Conservation (phyloP, 2,888 invertebrate species). For the Meghimatium bilineatum region DNA sequence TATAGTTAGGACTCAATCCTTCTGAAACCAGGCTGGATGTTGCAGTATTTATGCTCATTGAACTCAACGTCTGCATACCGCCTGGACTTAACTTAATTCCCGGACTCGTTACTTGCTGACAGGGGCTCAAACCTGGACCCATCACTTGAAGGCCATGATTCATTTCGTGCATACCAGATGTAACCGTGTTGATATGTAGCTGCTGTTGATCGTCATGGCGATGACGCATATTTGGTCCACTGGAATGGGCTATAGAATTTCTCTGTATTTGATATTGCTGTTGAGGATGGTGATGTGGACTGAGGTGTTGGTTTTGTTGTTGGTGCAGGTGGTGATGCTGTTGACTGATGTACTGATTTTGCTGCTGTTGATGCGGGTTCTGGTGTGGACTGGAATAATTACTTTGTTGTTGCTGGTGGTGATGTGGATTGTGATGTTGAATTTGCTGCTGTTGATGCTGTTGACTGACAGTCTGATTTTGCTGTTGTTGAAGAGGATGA, state of each 20-base stretch:
- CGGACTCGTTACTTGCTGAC: slow-evolving; percentile 27
- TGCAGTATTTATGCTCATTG: slow-evolving; percentile 26
- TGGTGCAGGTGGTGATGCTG: slow-evolving; percentile 34
- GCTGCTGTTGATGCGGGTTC: slow-evolving; percentile 12
- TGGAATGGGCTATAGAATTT: slow-evolving; percentile 23
- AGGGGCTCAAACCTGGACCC: slow-evolving; percentile 8
- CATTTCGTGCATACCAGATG: slow-evolving; percentile 45
- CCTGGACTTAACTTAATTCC: slow-evolving; percentile 15
- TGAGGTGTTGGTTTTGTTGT: neutral
- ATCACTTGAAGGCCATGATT: slow-evolving; percentile 14
- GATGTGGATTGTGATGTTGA: neutral
- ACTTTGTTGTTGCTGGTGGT: neutral
- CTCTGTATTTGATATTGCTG: slow-evolving; percentile 50
- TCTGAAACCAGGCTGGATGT: slow-evolving; percentile 7
- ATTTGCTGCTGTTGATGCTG: slow-evolving; percentile 40
- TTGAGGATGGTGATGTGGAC: slow-evolving; percentile 30
- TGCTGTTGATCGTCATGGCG: slow-evolving; percentile 46
- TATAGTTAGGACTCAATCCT: slow-evolving; percentile 33
- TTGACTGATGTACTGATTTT: slow-evolving; percentile 41
- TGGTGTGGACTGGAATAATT: neutral
- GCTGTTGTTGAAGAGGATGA: slow-evolving; percentile 10
- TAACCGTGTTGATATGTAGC: slow-evolving; percentile 29
- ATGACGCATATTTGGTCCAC: neutral
- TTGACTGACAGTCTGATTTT: slow-evolving; percentile 39
- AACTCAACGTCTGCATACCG: slow-evolving; percentile 2